A percentile compares a stretch with the other conserved stretches of the same genome.
These are phyloP conservation scores for Salvelinus namaycush DNA, from an alignment of 2,113 vertebrate species.

Conservation along the genomic window DNA sequence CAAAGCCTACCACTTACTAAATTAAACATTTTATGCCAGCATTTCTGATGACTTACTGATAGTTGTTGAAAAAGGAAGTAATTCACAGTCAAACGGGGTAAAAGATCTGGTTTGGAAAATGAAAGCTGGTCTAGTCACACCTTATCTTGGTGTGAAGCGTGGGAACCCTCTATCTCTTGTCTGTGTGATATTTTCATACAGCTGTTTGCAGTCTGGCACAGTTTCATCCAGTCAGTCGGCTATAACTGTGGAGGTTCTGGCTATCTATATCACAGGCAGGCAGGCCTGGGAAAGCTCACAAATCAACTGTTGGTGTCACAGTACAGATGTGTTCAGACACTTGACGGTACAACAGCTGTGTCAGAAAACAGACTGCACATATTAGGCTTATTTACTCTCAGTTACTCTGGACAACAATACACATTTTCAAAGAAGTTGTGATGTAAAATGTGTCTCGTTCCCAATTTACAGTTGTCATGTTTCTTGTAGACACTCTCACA, in stretches of 20 bases:
- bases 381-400: too few species aligned
- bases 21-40: too few species aligned
- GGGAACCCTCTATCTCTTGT: neutral
- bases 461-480: too few species aligned
- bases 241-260: conserved; percentile 24
- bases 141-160: neutral
- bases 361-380: neutral
- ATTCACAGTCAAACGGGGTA: neutral
- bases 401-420: too few species aligned
- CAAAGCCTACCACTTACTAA: too few species aligned
- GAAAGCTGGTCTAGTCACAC: neutral
- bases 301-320: neutral
- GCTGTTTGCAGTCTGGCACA: neutral
- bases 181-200: neutral
- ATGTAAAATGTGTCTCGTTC: too few species aligned
- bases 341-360: too few species aligned
- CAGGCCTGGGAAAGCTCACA: conserved; percentile 2
- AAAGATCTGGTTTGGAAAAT: neutral
- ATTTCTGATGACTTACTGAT: too few species aligned
- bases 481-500: too few species aligned
- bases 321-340: too few species aligned
- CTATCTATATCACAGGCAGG: conserved; percentile 9
- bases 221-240: neutral
- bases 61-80: too few species aligned
- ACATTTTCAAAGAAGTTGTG: too few species aligned